Conservation (phyloP, 2,797 vertebrate species). For the Acanthornis magna region DNA sequence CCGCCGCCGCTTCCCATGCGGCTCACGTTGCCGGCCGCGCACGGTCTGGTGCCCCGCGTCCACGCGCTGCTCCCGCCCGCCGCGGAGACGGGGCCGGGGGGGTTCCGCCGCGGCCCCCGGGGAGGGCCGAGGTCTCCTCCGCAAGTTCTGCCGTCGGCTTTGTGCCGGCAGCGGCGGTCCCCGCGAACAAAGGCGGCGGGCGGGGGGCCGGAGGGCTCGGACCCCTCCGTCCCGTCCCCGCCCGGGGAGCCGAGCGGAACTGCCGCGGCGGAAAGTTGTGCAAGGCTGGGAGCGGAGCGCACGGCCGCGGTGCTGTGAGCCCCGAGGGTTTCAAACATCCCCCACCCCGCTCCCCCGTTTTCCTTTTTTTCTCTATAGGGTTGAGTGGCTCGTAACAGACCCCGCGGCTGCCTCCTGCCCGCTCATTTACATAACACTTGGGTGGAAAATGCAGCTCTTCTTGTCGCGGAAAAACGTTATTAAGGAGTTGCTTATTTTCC, state of each 20-base stretch:
- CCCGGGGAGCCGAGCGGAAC: not conserved
- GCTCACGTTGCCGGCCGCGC: constrained; percentile 46
- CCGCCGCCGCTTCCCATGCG: constrained; percentile 31
- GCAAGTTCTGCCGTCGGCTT: not conserved
- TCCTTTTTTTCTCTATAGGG: not conserved
- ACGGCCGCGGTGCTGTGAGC: not conserved
- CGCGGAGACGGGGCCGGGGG: not conserved
- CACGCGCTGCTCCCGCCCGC: not conserved
- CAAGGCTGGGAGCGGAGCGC: not conserved
- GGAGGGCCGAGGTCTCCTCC: not conserved
- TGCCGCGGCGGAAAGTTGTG: constrained; percentile 30
- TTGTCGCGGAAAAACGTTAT: not conserved
- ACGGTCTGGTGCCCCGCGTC: constrained; percentile 29
- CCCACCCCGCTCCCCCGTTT: not conserved
- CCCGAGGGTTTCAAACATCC: not conserved
- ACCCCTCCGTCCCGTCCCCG: not conserved
- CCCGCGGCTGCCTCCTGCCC: not conserved
- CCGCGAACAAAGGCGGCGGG: not conserved
- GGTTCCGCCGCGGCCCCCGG: not conserved
- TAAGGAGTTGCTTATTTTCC: not conserved
- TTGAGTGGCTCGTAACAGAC: not conserved
- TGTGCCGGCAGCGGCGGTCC: not conserved
- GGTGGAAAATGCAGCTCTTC: not conserved
- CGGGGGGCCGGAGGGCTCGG: not conserved
- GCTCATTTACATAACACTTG: constrained; percentile 6